A percentile compares a stretch with the other conserved stretches of the same genome.
phyloP scores from a whole-genome alignment of 2,113 vertebrate genomes.

The Alaudala cheleensis region DNA sequence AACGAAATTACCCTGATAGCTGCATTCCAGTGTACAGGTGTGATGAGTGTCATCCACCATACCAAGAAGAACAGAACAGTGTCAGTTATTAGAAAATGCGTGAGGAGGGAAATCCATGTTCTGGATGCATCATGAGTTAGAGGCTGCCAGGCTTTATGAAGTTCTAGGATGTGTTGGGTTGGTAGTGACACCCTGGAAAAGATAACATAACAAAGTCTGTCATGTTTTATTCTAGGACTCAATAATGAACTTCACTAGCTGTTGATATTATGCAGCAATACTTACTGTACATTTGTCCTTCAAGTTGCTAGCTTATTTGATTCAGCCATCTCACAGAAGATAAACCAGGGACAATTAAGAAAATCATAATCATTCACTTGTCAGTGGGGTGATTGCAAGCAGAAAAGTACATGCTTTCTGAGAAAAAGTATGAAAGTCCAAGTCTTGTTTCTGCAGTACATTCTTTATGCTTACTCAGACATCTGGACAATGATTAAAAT shows the following conservation, averaged over 20 bases:
- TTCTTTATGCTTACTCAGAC: background rate
- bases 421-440: background rate
- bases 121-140: background rate
- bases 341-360: background rate
- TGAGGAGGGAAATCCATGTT: fast-evolving
- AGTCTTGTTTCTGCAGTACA: background rate
- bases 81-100: background rate
- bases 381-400: background rate
- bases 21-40: background rate
- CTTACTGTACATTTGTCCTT: background rate
- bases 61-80: background rate
- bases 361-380: background rate
- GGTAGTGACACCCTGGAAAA: background rate
- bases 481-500: background rate
- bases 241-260: background rate
- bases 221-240: background rate
- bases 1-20: background rate
- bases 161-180: background rate
- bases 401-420: background rate
- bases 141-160: background rate
- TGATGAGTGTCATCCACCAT: background rate
- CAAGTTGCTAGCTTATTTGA: background rate
- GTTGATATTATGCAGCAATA: background rate
- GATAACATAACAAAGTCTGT: background rate
- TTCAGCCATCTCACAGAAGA: background rate